A percentile compares a stretch with the other conserved stretches of the same genome.
phyloP scores from a whole-genome alignment of 2,113 vertebrate genomes.

The Eulemur rufifrons region DNA sequence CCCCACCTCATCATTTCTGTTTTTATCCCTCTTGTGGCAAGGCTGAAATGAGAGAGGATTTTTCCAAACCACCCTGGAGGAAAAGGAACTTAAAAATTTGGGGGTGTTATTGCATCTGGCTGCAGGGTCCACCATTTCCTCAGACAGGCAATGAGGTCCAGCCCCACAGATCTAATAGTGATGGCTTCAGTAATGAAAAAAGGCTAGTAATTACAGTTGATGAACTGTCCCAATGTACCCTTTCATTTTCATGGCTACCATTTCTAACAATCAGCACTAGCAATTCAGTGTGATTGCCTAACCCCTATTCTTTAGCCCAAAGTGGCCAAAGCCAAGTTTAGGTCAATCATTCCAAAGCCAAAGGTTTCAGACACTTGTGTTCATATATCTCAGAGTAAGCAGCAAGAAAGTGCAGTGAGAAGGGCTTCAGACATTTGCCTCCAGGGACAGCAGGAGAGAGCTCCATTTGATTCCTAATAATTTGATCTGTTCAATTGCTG shows the following conservation, averaged over 20 bases:
- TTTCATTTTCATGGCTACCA: neutral
- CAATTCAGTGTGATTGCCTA: neutral
- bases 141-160: neutral
- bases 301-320: neutral
- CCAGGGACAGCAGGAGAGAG: neutral
- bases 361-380: neutral
- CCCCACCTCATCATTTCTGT: neutral
- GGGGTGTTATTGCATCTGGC: neutral
- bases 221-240: too few species aligned
- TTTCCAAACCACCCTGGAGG: neutral
- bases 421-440: neutral
- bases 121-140: neutral
- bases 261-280: neutral
- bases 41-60: neutral
- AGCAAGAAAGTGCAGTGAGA: neutral
- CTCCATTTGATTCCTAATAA: neutral
- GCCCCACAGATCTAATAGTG: neutral
- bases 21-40: neutral
- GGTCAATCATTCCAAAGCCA: neutral
- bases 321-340: neutral
- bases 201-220: neutral
- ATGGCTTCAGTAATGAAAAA: neutral
- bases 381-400: neutral
- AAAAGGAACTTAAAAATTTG: neutral
- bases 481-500: neutral